Percentiles rank a stretch among this genome's conserved stretches.
phyloP scores from a whole-genome alignment of 1,140 invertebrate genomes.

The Dysdera silvatica region DNA sequence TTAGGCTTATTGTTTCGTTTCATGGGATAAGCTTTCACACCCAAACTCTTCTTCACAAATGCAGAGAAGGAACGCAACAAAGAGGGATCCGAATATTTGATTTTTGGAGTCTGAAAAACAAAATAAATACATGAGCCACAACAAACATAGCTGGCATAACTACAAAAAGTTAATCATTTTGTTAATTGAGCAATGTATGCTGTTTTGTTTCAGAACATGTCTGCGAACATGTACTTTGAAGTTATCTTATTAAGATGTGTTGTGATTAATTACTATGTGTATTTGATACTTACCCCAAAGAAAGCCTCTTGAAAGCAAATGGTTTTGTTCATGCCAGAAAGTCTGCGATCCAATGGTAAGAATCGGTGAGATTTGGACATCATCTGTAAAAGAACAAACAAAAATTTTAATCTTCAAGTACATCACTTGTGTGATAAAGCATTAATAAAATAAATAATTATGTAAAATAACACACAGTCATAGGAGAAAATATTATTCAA shows the following conservation, averaged over 20 bases:
- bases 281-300: slow-evolving; percentile 23
- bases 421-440: neutral
- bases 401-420: neutral
- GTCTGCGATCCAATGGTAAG: slow-evolving; percentile 22
- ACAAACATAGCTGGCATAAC: neutral
- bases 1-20: slow-evolving; percentile 2
- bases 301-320: slow-evolving; percentile 29
- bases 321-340: slow-evolving; percentile 30
- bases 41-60: slow-evolving; percentile 19
- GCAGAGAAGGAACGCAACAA: slow-evolving; percentile 13
- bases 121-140: neutral
- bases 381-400: slow-evolving; percentile 5
- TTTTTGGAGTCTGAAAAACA: slow-evolving; percentile 19
- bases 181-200: neutral
- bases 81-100: slow-evolving; percentile 16
- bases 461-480: neutral
- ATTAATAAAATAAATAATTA: neutral
- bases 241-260: no score
- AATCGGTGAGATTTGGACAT: slow-evolving; percentile 24
- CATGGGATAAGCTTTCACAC: slow-evolving; percentile 8
- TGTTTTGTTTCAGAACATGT: no score
- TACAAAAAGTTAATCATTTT: neutral
- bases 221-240: no score
- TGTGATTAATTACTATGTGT: neutral
- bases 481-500: neutral